phyloP scores from a whole-genome alignment of 2,888 invertebrate genomes.

The Nasonovia ribisnigri region DNA sequence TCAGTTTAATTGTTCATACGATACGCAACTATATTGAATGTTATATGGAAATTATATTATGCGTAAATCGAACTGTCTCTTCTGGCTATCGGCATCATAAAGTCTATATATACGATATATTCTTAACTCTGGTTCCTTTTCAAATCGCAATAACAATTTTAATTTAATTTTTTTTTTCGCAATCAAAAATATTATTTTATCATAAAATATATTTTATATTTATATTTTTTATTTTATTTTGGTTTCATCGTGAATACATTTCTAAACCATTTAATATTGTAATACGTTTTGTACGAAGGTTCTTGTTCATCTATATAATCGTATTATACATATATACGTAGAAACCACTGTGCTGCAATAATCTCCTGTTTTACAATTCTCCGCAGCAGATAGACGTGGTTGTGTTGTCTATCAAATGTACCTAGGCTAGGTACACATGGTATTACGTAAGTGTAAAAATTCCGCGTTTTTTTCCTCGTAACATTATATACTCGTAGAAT shows the following conservation, averaged over 20 bases:
- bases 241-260: not conserved
- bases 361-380: conserved; percentile 47
- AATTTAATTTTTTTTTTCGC: too few species aligned
- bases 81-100: not conserved
- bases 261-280: not conserved
- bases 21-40: not conserved
- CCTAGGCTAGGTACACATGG: not conserved
- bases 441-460: conserved; percentile 23
- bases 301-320: not conserved
- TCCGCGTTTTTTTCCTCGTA: not conserved
- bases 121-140: too few species aligned
- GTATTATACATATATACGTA: not conserved
- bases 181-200: too few species aligned
- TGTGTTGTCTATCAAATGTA: not conserved
- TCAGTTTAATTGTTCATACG: not conserved
- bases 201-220: not conserved
- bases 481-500: not conserved
- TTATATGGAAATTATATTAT: not conserved
- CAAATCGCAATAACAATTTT: too few species aligned
- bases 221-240: not conserved
- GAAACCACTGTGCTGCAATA: not conserved
- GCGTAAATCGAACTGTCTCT: not conserved
- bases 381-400: not conserved
- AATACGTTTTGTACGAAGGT: not conserved
- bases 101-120: too few species aligned